Percentiles rank a stretch among this genome's conserved stretches.
phyloP scores from a whole-genome alignment of 2,113 vertebrate genomes.

The Sylvilagus bachmani region DNA sequence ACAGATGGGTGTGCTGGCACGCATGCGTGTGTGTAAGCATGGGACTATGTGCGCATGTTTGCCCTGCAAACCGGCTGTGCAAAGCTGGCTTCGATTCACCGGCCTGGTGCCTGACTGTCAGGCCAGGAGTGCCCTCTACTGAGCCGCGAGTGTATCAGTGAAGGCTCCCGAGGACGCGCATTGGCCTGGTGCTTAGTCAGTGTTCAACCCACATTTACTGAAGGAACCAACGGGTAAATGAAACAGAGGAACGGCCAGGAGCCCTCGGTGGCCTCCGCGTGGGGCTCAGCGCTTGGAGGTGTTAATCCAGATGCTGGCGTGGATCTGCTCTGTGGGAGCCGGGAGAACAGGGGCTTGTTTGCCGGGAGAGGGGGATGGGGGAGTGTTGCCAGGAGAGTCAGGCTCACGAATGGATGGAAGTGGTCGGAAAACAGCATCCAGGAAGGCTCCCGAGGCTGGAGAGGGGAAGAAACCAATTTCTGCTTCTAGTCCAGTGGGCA shows the following conservation, averaged over 20 bases:
- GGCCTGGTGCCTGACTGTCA: neutral
- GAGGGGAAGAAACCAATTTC: neutral
- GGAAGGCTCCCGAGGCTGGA: neutral
- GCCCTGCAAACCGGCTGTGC: neutral
- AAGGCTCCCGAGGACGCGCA: neutral
- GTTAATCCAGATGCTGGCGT: neutral
- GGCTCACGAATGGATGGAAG: neutral
- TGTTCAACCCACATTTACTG: rapidly evolving
- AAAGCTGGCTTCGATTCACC: neutral
- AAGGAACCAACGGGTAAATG: neutral
- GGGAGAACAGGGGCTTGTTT: rapidly evolving
- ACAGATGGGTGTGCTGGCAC: rapidly evolving
- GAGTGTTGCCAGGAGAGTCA: neutral
- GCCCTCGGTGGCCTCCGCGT: neutral
- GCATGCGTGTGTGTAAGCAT: rapidly evolving
- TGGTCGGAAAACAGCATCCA: neutral
- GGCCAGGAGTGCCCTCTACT: conserved; percentile 79
- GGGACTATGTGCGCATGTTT: neutral
- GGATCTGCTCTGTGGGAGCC: neutral
- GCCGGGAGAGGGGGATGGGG: neutral
- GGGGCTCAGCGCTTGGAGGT: neutral
- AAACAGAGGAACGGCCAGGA: neutral
- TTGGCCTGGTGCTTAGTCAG: neutral
- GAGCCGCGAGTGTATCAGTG: neutral
- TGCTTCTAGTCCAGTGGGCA: neutral